Conservation (phyloP, 2,888 invertebrate genomes). For the Bombylius discolor region DNA sequence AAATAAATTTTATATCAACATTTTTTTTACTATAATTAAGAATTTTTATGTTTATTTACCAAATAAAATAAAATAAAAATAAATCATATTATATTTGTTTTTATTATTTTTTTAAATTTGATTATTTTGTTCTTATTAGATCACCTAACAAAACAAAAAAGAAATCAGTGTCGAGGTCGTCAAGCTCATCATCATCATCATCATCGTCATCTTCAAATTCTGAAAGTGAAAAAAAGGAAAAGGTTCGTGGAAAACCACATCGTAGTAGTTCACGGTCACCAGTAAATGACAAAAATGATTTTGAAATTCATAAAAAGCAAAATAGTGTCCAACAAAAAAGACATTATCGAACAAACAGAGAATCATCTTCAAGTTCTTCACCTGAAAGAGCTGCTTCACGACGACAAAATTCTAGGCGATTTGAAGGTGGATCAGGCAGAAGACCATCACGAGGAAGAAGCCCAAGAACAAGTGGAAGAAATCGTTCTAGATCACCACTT, state of each 20-base stretch:
- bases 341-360: conserved; percentile 76
- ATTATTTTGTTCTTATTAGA: conserved; percentile 12
- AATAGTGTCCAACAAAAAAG: conserved; percentile 76
- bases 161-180: conserved; percentile 20
- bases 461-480: conserved; percentile 13
- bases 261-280: conserved; percentile 31
- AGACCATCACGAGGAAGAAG: conserved; percentile 20
- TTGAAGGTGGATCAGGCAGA: conserved; percentile 20
- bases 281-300: conserved; percentile 42
- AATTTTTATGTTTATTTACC: too few relatives aligned
- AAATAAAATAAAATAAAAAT: too few relatives aligned
- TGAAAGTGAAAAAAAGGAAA: conserved; percentile 31
- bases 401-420: conserved; percentile 18
- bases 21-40: too few relatives aligned
- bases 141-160: conserved; percentile 20
- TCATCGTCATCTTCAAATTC: conserved; percentile 21
- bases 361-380: conserved; percentile 52
- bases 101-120: too few relatives aligned
- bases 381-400: conserved; percentile 24
- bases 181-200: conserved; percentile 23
- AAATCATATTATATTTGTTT: too few relatives aligned
- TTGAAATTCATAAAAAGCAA: conserved; percentile 62
- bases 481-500: conserved; percentile 26
- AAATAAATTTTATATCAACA: too few relatives aligned
- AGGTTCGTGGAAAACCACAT: conserved; percentile 32